A percentile compares a stretch with the other conserved stretches of the same genome.
phyloP scores from a whole-genome alignment of 2,797 vertebrate species.

The Danio jaintianensis region DNA sequence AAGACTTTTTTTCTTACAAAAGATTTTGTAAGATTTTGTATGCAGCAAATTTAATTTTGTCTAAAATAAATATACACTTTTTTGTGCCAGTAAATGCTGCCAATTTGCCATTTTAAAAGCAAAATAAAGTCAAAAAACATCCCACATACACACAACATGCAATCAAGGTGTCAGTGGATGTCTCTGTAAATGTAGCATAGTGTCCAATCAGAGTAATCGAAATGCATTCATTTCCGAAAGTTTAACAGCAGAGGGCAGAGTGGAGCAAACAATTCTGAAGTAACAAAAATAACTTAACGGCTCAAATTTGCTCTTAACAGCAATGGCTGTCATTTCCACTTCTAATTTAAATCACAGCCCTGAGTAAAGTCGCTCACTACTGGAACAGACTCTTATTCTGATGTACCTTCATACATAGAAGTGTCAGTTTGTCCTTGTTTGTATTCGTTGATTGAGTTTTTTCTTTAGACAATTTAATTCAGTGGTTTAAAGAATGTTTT shows the following conservation, averaged over 20 bases:
- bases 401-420: conserved; percentile 14
- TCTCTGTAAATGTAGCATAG: conserved; percentile 18
- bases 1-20: too few species aligned
- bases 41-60: too few species aligned
- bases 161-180: conserved; percentile 4
- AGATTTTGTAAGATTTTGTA: too few species aligned
- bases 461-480: not conserved
- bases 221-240: not conserved
- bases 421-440: not conserved
- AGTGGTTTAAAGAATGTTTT: not conserved
- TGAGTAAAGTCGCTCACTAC: conserved; percentile 32
- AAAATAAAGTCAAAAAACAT: not conserved
- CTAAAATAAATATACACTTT: too few species aligned
- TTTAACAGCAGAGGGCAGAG: conserved; percentile 53
- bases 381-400: conserved; percentile 13
- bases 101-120: not conserved
- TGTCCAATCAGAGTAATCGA: not conserved
- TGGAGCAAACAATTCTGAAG: conserved; percentile 13
- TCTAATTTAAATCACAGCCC: conserved; percentile 33
- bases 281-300: conserved; percentile 11
- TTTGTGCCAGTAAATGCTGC: not conserved
- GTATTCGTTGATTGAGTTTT: not conserved
- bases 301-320: conserved; percentile 24
- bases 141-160: not conserved
- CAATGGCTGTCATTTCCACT: conserved; percentile 18